phyloP scores from a whole-genome alignment of 92 coral and sea anemone species.

The Palythoa grandis region DNA sequence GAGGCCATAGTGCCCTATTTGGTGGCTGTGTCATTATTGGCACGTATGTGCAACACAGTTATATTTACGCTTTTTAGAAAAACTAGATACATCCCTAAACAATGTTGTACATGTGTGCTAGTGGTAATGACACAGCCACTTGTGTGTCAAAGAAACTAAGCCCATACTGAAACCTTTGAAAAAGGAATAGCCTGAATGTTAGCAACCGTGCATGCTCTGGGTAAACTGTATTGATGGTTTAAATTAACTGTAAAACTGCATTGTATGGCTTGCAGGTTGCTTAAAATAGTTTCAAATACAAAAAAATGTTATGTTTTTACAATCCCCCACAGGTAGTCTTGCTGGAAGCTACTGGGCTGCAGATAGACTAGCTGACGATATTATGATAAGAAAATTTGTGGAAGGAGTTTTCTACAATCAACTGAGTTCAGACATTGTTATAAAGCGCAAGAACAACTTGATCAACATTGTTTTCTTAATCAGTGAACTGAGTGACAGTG shows the following conservation, averaged over 20 bases:
- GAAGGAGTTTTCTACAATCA: conserved; percentile 95
- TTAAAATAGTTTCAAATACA: not conserved
- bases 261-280: not conserved
- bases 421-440: conserved; percentile 81
- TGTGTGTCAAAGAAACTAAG: no score
- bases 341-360: conserved; percentile 95
- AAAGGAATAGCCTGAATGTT: no score
- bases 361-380: conserved; percentile 90
- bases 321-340: conserved; percentile 69
- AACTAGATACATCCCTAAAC: no score
- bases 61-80: no score
- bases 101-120: no score
- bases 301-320: not conserved
- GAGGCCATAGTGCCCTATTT: no score
- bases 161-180: no score
- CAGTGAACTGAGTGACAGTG: conserved; percentile 56
- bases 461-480: conserved; percentile 81
- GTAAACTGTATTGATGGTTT: no score
- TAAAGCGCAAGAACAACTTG: conserved; percentile 91
- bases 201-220: no score
- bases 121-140: no score
- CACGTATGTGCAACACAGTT: no score
- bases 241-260: not conserved
- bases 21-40: no score
- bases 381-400: conserved; percentile 91